phyloP scores from a whole-genome alignment of 2,797 vertebrate species.

The Coregonus ussuriensis region DNA sequence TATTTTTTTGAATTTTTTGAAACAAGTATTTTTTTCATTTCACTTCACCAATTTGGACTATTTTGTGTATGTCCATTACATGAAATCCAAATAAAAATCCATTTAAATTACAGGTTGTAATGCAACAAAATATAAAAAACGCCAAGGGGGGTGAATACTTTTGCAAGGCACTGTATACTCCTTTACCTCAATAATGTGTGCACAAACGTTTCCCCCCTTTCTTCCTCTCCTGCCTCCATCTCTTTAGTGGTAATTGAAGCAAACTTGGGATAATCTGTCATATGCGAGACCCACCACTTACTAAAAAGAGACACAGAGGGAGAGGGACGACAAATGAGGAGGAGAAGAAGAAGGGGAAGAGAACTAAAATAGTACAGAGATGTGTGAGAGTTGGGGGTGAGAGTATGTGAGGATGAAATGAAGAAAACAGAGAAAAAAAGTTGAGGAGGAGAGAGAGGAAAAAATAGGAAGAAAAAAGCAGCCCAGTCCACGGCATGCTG shows the following conservation, averaged over 20 bases:
- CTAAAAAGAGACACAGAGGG: constrained; percentile 60
- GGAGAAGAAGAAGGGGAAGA: not conserved
- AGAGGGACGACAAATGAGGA: too few species aligned
- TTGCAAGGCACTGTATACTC: constrained; percentile 59
- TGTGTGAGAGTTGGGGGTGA: constrained; percentile 39
- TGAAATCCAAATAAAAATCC: too few species aligned
- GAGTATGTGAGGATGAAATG: constrained; percentile 16
- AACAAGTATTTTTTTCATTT: too few species aligned
- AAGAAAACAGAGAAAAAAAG: constrained; percentile 7
- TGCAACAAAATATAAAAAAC: too few species aligned
- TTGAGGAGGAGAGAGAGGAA: constrained; percentile 20
- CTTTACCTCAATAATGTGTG: constrained; percentile 88
- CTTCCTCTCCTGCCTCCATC: constrained; percentile 70
- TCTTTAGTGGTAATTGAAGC: constrained; percentile 86
- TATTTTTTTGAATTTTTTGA: too few species aligned
- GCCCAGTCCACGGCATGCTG: constrained; percentile 39
- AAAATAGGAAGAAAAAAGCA: constrained; percentile 36
- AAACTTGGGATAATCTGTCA: constrained; percentile 97
- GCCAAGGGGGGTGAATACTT: too few species aligned
- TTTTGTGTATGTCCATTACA: too few species aligned
- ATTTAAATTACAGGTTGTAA: too few species aligned
- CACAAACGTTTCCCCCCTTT: constrained; percentile 78
- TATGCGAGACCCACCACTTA: constrained; percentile 94
- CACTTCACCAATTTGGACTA: too few species aligned
- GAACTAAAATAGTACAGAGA: constrained; percentile 72